Base-by-base conservation (phyloP, 2,113 vertebrate species). In the Hirundichthys speculiger region DNA sequence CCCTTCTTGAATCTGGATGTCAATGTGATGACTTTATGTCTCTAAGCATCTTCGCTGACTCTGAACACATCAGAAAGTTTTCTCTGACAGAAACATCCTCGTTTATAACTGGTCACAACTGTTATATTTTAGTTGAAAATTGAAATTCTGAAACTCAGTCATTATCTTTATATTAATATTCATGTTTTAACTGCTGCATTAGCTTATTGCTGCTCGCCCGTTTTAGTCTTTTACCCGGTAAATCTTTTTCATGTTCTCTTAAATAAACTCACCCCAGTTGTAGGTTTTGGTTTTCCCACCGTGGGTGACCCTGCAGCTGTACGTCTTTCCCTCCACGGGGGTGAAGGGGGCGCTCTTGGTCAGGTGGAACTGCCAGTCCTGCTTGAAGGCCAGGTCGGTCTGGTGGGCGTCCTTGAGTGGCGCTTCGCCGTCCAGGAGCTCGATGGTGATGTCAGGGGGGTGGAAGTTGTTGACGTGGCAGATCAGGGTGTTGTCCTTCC, bases 351-450 rank as follows among this genome's bases (percentile, higher is more conserved):
- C 80, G 0, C 64, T 51, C 14, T 59, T 90, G 69, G 94, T 94
- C 43, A 93, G 92, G 22, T 95, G 82, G 81, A 96, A 98, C 13
- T 82, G 59, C 96, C 96, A 97, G 53, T 91, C 69, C 0, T 88
- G 52, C 0, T 86, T 84, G 82, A 97, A 98, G 64, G 95, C 86
- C 85, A 96, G 85, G 79, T 98, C 95, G 0, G 92, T 73, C 40
- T 80, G 88, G 0, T 51, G 0, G 1, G 85, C 14, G 0, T 0
- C 0, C 0, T 3, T 0, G 0, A 98, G 74, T 1, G 70, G 75
- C 0, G 0, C 0, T 0, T 30, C 90, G 0, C 94, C 20, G 63
- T 91, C 90, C 27, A 91, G 0, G 0, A 98, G 45, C 0, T 38
- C 0, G 10, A 97, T 89, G 0, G 19, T 20, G 18, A 98, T 95